A percentile compares a stretch with the other conserved stretches of the same genome.
Conservation (phyloP, 1,140 invertebrate species). For the Nilaparvata lugens region DNA sequence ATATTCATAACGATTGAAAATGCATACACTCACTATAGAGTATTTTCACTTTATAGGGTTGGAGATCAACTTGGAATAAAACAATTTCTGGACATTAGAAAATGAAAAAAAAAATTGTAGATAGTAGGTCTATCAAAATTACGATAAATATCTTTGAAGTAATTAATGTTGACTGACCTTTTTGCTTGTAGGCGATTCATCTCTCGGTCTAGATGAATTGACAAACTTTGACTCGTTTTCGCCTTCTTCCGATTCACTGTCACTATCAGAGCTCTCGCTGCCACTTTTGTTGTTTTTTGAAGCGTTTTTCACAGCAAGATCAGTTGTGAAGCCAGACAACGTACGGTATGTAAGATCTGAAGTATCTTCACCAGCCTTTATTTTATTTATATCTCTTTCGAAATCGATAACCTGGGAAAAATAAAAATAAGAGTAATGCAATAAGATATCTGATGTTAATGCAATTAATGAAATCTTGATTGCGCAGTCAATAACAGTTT, state of each 20-base stretch:
- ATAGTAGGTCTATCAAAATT: too few relatives aligned
- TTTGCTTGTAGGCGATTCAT: conserved; percentile 80
- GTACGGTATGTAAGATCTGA: conserved; percentile 68
- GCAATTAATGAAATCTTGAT: not conserved
- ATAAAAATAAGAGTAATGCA: conserved; percentile 7
- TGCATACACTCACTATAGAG: too few relatives aligned
- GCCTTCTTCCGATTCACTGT: conserved; percentile 32
- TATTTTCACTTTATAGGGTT: too few relatives aligned
- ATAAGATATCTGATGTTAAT: not conserved
- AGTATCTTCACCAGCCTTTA: conserved; percentile 49
- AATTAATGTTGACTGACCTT: conserved; percentile 42
- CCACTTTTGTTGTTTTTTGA: conserved; percentile 24
- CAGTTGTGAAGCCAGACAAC: conserved; percentile 70
- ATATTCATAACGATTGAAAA: too few relatives aligned
- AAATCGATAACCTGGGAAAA: conserved; percentile 66
- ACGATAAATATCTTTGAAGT: not conserved
- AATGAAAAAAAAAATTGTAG: too few relatives aligned
- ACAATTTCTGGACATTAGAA: too few relatives aligned
- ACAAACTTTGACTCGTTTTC: conserved; percentile 49
- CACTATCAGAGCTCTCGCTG: conserved; percentile 36
- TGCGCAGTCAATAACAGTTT: too few relatives aligned
- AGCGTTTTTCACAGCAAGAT: conserved; percentile 47
- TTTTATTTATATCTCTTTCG: conserved; percentile 77
- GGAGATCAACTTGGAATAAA: too few relatives aligned
- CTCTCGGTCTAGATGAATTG: conserved; percentile 60